These are phyloP conservation scores for Falco biarmicus DNA, from an alignment of 2,797 vertebrate genomes.

Conservation along the genomic window DNA sequence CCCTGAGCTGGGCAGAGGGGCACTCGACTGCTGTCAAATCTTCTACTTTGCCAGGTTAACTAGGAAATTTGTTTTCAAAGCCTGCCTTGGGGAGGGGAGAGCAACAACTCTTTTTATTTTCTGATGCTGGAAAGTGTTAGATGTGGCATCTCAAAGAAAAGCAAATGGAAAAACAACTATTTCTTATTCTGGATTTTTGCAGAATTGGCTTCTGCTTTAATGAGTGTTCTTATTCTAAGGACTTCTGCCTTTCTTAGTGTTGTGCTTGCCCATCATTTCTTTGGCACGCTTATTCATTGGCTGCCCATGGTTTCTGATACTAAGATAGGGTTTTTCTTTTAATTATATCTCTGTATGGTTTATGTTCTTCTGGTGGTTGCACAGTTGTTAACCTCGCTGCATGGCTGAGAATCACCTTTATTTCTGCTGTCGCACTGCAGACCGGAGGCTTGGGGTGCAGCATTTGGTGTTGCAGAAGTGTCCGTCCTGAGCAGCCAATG, in stretches of 20 bases:
- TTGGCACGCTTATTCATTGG: not conserved
- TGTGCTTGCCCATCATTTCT: not conserved
- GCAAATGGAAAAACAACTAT: not conserved
- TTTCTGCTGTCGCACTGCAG: accelerated
- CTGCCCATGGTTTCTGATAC: not conserved
- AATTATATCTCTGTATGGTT: not conserved
- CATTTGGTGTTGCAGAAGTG: not conserved
- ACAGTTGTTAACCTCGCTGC: not conserved
- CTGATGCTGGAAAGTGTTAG: not conserved
- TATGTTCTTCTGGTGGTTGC: not conserved
- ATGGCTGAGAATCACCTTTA: too few species aligned
- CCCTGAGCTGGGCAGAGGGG: not conserved
- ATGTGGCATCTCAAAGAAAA: not conserved
- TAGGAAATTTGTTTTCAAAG: constrained; percentile 7
- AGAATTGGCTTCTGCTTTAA: not conserved
- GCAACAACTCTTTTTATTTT: not conserved
- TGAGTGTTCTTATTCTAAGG: not conserved
- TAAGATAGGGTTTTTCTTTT: not conserved
- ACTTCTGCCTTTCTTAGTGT: not conserved
- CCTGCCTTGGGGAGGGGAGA: not conserved
- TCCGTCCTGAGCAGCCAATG: not conserved
- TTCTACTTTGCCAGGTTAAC: constrained; percentile 48
- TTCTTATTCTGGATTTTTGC: not conserved
- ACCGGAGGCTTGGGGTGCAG: accelerated
- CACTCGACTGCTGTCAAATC: not conserved